Conservation (phyloP, 2,888 invertebrate species). For the Caenorhabditis sulstoni region DNA sequence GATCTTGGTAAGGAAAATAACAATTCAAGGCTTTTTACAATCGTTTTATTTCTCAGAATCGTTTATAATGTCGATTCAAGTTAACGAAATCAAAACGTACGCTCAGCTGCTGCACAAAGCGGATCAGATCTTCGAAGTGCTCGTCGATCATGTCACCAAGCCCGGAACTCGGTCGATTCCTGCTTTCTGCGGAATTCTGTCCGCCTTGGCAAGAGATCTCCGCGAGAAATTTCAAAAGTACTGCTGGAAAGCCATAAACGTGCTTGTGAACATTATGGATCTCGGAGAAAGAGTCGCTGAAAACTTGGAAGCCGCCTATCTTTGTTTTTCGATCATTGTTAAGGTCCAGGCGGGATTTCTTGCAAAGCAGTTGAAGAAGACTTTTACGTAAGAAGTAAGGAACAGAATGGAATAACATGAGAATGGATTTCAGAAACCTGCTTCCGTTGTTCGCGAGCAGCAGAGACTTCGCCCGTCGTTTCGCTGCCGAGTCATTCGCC, state of each 20-base stretch:
- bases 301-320: slow-evolving; percentile 88
- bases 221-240: slow-evolving; percentile 71
- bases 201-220: slow-evolving; percentile 71
- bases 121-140: slow-evolving; percentile 79
- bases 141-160: slow-evolving; percentile 87
- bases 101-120: slow-evolving; percentile 88
- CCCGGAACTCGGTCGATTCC: slow-evolving; percentile 82
- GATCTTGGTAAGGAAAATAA: slow-evolving; percentile 39
- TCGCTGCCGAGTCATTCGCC: slow-evolving; percentile 96
- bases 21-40: neutral
- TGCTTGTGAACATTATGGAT: slow-evolving; percentile 64
- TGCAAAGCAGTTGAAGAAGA: slow-evolving; percentile 86
- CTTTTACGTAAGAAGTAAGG: slow-evolving; percentile 72
- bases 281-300: slow-evolving; percentile 62
- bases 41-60: slow-evolving; percentile 81
- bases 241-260: slow-evolving; percentile 68
- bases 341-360: slow-evolving; percentile 91
- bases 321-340: slow-evolving; percentile 91
- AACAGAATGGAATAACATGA: too few relatives aligned
- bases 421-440: slow-evolving; percentile 61
- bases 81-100: slow-evolving; percentile 87
- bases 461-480: slow-evolving; percentile 90
- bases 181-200: slow-evolving; percentile 65
- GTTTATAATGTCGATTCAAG: slow-evolving; percentile 87
- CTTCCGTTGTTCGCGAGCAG: slow-evolving; percentile 86